Conservation (phyloP, 37 sponge, comb jelly and placozoan genomes). For the Geodia barretti region DNA sequence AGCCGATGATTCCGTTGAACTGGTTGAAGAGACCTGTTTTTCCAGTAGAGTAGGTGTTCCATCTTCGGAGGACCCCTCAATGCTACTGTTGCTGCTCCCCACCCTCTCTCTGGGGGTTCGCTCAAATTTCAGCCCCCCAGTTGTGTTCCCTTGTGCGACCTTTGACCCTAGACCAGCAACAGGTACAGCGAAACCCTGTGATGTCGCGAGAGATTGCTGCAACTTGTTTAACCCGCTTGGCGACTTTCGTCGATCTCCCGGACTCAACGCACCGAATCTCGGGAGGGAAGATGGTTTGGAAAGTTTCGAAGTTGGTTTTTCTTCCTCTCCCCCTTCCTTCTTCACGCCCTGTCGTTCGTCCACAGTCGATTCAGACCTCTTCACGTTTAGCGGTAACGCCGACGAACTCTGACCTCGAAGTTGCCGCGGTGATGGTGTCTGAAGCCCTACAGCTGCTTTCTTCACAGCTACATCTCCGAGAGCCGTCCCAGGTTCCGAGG, state of each 20-base stretch:
- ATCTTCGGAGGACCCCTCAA: constrained; percentile 19
- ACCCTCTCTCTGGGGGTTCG: not conserved
- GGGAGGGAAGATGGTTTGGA: not conserved
- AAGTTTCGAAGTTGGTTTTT: not conserved
- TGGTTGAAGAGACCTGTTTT: not conserved
- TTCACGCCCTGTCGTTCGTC: too few species aligned
- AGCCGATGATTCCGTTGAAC: not conserved
- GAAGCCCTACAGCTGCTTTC: too few species aligned
- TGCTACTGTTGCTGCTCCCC: constrained; percentile 35
- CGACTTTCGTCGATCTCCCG: not conserved
- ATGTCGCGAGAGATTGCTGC: not conserved
- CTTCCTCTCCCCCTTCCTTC: not conserved
- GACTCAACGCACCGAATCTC: not conserved
- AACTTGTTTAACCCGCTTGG: not conserved
- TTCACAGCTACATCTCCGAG: too few species aligned
- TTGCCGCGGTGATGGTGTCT: too few species aligned
- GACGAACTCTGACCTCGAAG: too few species aligned
- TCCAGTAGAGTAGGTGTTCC: not conserved
- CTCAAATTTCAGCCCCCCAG: not conserved
- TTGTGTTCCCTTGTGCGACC: not conserved
- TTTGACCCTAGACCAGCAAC: not conserved
- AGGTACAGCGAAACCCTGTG: not conserved
- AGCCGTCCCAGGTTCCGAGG: too few species aligned
- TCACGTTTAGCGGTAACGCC: too few species aligned
- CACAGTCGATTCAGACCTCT: too few species aligned